Evolutionary conservation across 1,140 invertebrate genomes (phyloP), one percentile per base, ranked within the genome.

Genomic region (Palaemon carinicauda): DNA sequence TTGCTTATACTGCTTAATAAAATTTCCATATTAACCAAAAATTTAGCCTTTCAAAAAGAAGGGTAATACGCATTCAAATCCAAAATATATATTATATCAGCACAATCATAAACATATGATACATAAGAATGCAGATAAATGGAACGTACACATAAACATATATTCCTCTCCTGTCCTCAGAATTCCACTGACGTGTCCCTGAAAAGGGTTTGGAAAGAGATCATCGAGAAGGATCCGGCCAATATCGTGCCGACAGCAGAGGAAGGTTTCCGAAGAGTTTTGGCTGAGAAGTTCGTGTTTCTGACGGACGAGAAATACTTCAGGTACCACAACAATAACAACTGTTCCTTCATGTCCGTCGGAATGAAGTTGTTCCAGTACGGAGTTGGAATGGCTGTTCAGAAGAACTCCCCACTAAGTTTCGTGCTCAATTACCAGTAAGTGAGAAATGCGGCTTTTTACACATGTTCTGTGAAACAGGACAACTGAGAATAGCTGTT

Each of bases 291-390:
- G 10, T 82, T 74, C 51, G 71, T 52, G 3, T 82, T 82, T 41
- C n/a, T 82, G 51, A 73, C 73, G 21, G 80, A 82, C 33, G 24
- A 52, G 65, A 29, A 82, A 12, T 82, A 74, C 27, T 82, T 27
- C 33, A 27, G 9, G 10, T 51, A 50, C 51, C 19, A 82, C 50
- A 21, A 27, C 12, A 51, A 51, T 0, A 15, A 24, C 41, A 27
- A 82, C 71, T 82, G 80, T 21, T n/a, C 19, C n/a, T 27, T 74
- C 33, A 52, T 24, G n/a, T 33, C 31, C 10, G 50, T 82, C 3
- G 50, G 7, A 14, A 50, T 53, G 50, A 52, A 71, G n/a, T 17
- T 82, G 50, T 82, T 82, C 65, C 71, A n/a, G 4, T 82, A 51
- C 80, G 65, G 80, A 3, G 80, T 69, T 1, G 80, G 65, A 14